A percentile compares a stretch with the other conserved stretches of the same genome.
Conservation (phyloP, 2,113 vertebrate genomes). For the Cinclus mexicanus region DNA sequence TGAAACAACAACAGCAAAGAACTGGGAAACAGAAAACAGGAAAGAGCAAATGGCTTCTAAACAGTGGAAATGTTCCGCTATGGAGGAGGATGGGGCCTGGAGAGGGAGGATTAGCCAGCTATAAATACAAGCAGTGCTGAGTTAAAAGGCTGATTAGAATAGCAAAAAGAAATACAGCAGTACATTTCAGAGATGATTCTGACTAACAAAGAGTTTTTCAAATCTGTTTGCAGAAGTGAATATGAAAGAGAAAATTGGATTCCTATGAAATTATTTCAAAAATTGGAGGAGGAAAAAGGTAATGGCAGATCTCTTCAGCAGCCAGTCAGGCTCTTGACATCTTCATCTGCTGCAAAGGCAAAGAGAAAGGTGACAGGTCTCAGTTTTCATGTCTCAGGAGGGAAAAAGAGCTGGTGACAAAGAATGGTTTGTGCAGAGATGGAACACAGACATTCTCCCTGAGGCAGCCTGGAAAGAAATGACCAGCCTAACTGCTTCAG, state of each 20-base stretch:
- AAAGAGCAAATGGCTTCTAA: conserved; percentile 27
- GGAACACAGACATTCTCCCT: neutral
- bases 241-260: conserved; percentile 36
- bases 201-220: conserved; percentile 49
- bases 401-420: neutral
- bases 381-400: neutral
- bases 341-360: conserved; percentile 41
- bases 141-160: conserved; percentile 67
- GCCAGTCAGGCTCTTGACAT: conserved; percentile 19
- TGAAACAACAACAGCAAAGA: conserved; percentile 4
- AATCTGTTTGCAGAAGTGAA: conserved; percentile 54
- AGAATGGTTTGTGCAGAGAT: neutral
- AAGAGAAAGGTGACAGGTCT: neutral
- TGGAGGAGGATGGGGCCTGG: conserved; percentile 34
- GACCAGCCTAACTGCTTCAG: neutral
- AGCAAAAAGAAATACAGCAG: conserved; percentile 60
- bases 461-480: neutral
- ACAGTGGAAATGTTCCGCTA: neutral
- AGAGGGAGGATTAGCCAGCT: conserved; percentile 56
- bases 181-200: conserved; percentile 57
- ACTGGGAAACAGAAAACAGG: conserved; percentile 40
- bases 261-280: conserved; percentile 40
- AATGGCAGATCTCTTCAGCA: conserved; percentile 38
- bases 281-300: conserved; percentile 40
- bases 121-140: conserved; percentile 64